phyloP scores from a whole-genome alignment of 2,113 vertebrate species.

The Pogonocichla stellata region DNA sequence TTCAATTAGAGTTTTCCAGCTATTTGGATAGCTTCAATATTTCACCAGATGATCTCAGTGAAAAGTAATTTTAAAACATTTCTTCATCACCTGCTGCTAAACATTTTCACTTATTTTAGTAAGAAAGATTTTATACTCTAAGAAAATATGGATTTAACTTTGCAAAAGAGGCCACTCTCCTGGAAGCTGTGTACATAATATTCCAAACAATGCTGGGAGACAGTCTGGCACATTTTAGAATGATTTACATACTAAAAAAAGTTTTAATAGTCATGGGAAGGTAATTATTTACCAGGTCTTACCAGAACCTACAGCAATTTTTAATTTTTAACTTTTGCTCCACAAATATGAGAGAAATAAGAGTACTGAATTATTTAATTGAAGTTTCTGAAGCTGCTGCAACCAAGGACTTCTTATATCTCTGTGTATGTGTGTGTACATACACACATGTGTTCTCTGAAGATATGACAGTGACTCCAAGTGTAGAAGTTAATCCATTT shows the following conservation, averaged over 20 bases:
- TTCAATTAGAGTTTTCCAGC: neutral
- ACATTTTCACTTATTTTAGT: neutral
- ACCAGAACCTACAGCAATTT: neutral
- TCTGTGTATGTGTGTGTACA: accelerated
- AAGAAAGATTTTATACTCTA: neutral
- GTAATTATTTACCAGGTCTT: neutral
- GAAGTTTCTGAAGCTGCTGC: neutral
- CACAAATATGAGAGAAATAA: neutral
- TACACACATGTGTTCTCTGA: neutral
- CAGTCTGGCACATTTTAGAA: neutral
- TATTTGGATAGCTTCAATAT: neutral
- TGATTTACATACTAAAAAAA: neutral
- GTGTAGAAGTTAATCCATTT: neutral
- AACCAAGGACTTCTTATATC: neutral
- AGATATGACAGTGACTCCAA: neutral
- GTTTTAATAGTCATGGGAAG: neutral
- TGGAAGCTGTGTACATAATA: neutral
- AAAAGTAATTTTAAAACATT: neutral
- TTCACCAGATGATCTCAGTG: neutral
- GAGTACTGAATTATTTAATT: neutral
- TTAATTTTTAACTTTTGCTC: neutral
- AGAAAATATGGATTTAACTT: neutral
- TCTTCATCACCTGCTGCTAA: neutral
- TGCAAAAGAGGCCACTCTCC: neutral
- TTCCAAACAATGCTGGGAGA: neutral